Evolutionary conservation across 2,888 invertebrate genomes (phyloP).

Genomic region (Pherbina coryleti): DNA sequence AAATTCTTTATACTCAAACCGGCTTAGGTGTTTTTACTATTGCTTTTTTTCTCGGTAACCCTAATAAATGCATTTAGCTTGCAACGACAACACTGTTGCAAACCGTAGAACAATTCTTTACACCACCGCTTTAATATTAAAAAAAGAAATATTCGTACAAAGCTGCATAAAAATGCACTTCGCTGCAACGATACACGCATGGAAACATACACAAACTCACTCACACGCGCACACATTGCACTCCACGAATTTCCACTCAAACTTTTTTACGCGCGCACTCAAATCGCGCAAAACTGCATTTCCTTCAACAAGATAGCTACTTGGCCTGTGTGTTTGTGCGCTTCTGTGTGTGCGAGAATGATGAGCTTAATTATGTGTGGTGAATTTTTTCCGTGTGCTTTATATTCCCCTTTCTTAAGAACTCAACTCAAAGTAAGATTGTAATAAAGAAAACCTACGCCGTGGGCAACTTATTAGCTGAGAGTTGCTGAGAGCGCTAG

Average conservation of each 20-base stretch:
- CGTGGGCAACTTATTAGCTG: conserved; percentile 8
- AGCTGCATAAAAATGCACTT: conserved; percentile 25
- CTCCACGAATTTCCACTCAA: neutral
- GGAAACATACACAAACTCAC: neutral
- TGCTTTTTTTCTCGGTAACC: neutral
- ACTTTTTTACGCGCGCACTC: neutral
- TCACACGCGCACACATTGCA: neutral
- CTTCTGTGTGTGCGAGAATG: neutral
- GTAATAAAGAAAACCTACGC: conserved; percentile 3
- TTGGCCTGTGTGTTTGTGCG: neutral
- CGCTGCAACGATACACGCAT: neutral
- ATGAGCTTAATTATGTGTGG: conserved; percentile 7
- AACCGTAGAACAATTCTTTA: neutral
- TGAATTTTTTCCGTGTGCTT: conserved; percentile 36
- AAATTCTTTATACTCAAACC: too few relatives aligned
- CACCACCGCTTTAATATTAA: neutral
- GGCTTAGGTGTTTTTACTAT: too few relatives aligned
- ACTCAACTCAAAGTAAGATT: conserved; percentile 17
- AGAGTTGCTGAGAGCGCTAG: conserved; percentile 2
- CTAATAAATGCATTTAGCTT: neutral
- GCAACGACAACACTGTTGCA: neutral
- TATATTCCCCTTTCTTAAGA: neutral
- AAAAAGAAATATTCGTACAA: neutral
- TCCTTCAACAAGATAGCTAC: conserved; percentile 2
- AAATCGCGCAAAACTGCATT: conserved; percentile 25